These are phyloP conservation scores for Microcebus lehilahytsara DNA, from an alignment of 2,113 vertebrate species.

Conservation along the genomic window DNA sequence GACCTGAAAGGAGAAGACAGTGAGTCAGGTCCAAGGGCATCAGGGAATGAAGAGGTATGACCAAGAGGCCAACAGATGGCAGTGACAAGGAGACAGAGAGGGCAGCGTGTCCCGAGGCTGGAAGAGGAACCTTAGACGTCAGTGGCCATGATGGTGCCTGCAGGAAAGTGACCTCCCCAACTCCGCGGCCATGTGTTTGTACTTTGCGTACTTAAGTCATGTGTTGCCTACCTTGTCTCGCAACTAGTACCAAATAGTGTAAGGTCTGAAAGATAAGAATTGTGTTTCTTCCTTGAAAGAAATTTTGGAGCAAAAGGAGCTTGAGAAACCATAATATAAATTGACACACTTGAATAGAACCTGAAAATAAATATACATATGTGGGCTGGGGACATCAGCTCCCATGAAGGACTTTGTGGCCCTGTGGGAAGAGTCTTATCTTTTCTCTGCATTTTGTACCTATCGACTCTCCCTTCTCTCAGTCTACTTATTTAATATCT, in stretches of 20 bases:
- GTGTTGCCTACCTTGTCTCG: not conserved
- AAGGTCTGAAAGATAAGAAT: not conserved
- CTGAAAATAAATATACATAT: not conserved
- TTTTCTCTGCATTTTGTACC: not conserved
- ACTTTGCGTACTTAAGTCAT: not conserved
- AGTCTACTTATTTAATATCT: not conserved
- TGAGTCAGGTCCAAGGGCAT: not conserved
- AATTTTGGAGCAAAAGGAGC: not conserved
- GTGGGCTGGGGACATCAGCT: not conserved
- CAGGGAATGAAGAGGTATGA: not conserved
- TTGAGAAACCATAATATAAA: not conserved
- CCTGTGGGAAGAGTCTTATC: not conserved
- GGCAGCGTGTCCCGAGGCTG: not conserved
- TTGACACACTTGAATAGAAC: not conserved
- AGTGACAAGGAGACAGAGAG: not conserved
- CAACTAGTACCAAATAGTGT: not conserved
- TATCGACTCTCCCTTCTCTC: not conserved
- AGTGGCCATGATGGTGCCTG: not conserved
- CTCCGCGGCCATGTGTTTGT: not conserved
- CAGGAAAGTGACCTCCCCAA: not conserved
- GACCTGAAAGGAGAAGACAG: not conserved
- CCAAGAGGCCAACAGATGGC: not conserved
- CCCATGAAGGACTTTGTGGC: not conserved
- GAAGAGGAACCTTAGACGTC: not conserved
- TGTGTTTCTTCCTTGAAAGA: not conserved